Percentiles rank a stretch among this genome's conserved stretches.
Evolutionary conservation across 2,797 vertebrate species (phyloP).

Genomic region (Pangasius mekongensis): DNA sequence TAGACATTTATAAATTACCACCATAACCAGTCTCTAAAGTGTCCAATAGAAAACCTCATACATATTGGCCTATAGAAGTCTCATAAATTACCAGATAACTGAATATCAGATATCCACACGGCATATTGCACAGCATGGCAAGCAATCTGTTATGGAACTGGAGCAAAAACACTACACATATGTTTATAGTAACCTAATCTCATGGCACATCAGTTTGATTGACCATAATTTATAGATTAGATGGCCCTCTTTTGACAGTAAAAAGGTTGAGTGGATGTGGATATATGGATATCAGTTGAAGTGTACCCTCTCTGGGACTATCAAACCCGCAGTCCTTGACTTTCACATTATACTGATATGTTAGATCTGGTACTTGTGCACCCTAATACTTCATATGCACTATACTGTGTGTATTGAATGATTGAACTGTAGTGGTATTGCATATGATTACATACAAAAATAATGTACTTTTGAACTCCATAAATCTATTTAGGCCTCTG

Average conservation of each 20-base stretch:
- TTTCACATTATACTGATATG: slow-evolving; percentile 38
- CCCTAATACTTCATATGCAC: slow-evolving; percentile 2
- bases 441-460: slow-evolving; percentile 24
- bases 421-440: slow-evolving; percentile 12
- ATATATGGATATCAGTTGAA: slow-evolving; percentile 42
- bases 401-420: slow-evolving; percentile 16
- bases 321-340: slow-evolving; percentile 34
- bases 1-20: slow-evolving; percentile 55
- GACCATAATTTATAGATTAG: slow-evolving; percentile 50
- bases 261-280: slow-evolving; percentile 43
- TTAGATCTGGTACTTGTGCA: slow-evolving; percentile 25
- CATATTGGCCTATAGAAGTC: slow-evolving; percentile 25
- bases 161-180: slow-evolving; percentile 42
- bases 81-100: slow-evolving; percentile 46
- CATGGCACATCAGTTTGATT: slow-evolving; percentile 49
- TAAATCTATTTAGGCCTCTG: neutral
- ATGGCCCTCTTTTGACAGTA: slow-evolving; percentile 46
- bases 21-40: slow-evolving; percentile 27
- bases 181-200: slow-evolving; percentile 51
- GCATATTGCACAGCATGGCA: slow-evolving; percentile 40
- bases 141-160: slow-evolving; percentile 46
- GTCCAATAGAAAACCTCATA: slow-evolving; percentile 34
- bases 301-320: slow-evolving; percentile 39
- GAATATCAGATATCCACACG: slow-evolving; percentile 37
- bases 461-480: slow-evolving; percentile 20